Evolutionary conservation across 2,888 invertebrate species (phyloP).

Genomic region (Willowsia nigromaculata): DNA sequence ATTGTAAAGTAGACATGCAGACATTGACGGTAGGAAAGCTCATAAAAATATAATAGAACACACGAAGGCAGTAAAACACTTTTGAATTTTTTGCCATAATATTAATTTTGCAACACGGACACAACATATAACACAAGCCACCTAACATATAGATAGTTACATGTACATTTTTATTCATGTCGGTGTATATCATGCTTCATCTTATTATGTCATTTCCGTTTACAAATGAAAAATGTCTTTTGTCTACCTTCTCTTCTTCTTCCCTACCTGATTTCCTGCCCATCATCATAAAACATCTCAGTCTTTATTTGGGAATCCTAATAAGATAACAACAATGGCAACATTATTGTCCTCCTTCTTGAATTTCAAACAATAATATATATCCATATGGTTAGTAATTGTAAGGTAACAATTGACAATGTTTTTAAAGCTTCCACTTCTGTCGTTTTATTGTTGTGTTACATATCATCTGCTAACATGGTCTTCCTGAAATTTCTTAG

Average conservation of each 20-base stretch:
- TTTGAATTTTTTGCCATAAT: conserved; percentile 7
- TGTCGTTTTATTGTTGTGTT: neutral
- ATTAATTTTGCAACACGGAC: neutral
- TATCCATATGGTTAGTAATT: neutral
- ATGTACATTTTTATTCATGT: no score
- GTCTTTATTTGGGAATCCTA: conserved; percentile 22
- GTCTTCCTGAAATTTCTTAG: neutral
- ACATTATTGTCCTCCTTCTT: conserved; percentile 3
- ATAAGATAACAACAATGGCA: conserved; percentile 3
- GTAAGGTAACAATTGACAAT: no score
- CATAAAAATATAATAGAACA: neutral
- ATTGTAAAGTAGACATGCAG: neutral
- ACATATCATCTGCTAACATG: neutral
- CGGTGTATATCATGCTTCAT: neutral
- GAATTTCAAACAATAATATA: no score
- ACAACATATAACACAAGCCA: neutral
- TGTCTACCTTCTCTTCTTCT: neutral
- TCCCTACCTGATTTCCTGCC: conserved; percentile 21
- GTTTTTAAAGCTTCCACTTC: neutral
- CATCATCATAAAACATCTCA: conserved; percentile 5
- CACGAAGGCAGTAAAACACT: no score
- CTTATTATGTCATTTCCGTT: conserved; percentile 57
- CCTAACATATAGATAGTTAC: neutral
- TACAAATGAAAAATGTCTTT: conserved; percentile 20
- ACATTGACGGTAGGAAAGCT: neutral